phyloP scores from a whole-genome alignment of 2,797 vertebrate genomes.

The Menidia menidia region DNA sequence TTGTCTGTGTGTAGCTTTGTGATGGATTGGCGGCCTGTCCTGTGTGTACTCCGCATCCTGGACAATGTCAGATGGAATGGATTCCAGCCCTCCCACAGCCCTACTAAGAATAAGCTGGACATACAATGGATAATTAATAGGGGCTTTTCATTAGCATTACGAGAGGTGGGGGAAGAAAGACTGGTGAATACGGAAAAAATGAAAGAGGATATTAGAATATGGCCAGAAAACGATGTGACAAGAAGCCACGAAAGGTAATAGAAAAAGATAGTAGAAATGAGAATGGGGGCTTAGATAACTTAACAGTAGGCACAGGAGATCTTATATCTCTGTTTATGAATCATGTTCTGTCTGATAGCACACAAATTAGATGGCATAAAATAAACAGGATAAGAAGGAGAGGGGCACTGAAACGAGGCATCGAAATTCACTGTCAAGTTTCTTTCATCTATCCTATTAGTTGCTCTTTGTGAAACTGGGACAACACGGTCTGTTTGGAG shows the following conservation, averaged over 20 bases:
- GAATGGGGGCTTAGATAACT: slow-evolving; percentile 30
- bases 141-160: slow-evolving; percentile 7
- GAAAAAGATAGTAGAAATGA: slow-evolving; percentile 4
- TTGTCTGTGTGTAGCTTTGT: too few relatives aligned
- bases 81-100: too few relatives aligned
- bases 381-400: slow-evolving; percentile 3
- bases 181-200: slow-evolving; percentile 35
- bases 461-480: slow-evolving; percentile 46
- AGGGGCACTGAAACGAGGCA: slow-evolving; percentile 4
- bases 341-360: slow-evolving; percentile 29
- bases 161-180: slow-evolving; percentile 31
- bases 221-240: slow-evolving; percentile 36
- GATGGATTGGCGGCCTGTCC: too few relatives aligned
- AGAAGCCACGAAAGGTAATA: slow-evolving; percentile 34
- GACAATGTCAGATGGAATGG: too few relatives aligned
- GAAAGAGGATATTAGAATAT: slow-evolving; percentile 38
- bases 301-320: slow-evolving; percentile 13
- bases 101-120: too few relatives aligned
- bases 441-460: slow-evolving; percentile 46
- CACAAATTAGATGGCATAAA: not conserved
- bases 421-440: slow-evolving; percentile 41
- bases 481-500: slow-evolving; percentile 42
- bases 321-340: slow-evolving; percentile 23
- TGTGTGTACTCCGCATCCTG: too few relatives aligned
- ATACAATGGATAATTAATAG: slow-evolving; percentile 41